Evolutionary conservation across 2,113 vertebrate species (phyloP), one percentile per base, ranked within the genome.

Genomic region (Grammomys dolichurus): DNA sequence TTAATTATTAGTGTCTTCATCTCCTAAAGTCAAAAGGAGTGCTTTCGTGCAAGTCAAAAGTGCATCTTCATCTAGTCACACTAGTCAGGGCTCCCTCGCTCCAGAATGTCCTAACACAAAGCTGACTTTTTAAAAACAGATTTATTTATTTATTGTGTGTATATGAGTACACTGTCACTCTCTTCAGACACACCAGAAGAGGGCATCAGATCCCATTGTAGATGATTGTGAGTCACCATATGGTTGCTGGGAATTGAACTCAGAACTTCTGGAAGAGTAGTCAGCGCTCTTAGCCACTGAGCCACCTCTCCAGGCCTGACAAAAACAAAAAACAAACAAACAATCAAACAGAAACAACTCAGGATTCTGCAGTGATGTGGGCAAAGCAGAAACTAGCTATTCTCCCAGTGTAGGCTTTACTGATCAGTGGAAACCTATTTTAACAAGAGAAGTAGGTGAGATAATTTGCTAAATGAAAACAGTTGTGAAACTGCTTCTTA

Each of bases 351-450:
- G 65, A 31, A 67, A 31, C 65, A 13, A 67, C 65, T 28, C 24
- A 40, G 67, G 67, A n/a, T 60, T 36, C 31, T 36, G 2, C 16
- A 63, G 26, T 46, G 67, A 60, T 36, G 54, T 76, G 58, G 58
- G 56, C 90, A 81, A 91, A 91, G 10, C 56, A 67, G 60, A 89
- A 24, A 75, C 7, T 72, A 13, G 28, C 31, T 84, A 22, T 69
- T 87, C 95, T 94, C 69, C 7, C 31, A 87, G 0, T 5, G 60
- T 73, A 75, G 48, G 9, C 5, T 88, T 90, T 78, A 70, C 63
- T 86, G 70, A 81, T 92, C n/a, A 86, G 13, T 36, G 60, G 81
- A 75, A 95, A 60, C n/a, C 51, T n/a, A 72, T 77, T 77, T 93
- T 92, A 73, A 67, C 63, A 80, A 65, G 26, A 73, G 40, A 63